A percentile compares a stretch with the other conserved stretches of the same genome.
Evolutionary conservation across 1,140 invertebrate species (phyloP).

Genomic region (Cyrtorhinus lividipennis): DNA sequence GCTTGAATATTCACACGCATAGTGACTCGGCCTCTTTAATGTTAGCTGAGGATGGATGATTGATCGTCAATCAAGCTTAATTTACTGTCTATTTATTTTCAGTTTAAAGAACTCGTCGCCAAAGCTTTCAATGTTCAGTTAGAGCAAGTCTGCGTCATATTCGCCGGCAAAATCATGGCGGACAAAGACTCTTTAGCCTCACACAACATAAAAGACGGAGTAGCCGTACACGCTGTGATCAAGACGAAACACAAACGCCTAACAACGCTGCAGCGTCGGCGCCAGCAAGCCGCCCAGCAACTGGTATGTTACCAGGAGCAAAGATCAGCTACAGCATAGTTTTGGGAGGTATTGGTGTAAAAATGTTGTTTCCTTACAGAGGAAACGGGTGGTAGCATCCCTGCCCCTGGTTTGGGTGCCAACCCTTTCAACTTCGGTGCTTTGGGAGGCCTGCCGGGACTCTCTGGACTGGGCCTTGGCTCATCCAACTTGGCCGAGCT

Average conservation of each 20-base stretch:
- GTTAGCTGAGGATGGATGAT: no score
- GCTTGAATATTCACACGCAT: no score
- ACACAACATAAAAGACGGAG: slow-evolving; percentile 89
- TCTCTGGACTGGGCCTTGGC: slow-evolving; percentile 68
- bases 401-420: not conserved
- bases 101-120: slow-evolving; percentile 82
- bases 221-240: slow-evolving; percentile 94
- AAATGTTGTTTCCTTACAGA: not conserved
- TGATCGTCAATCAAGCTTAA: no score
- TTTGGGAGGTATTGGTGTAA: no score
- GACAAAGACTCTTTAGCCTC: slow-evolving; percentile 78
- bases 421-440: slow-evolving; percentile 29
- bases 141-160: slow-evolving; percentile 91
- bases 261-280: slow-evolving; percentile 5
- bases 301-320: not conserved
- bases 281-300: not conserved
- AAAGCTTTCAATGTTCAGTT: slow-evolving; percentile 76
- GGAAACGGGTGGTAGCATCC: not conserved
- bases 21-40: no score
- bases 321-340: no score
- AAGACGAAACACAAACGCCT: slow-evolving; percentile 37
- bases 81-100: no score
- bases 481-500: slow-evolving; percentile 79
- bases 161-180: slow-evolving; percentile 99
- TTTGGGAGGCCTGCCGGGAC: slow-evolving; percentile 65